These are phyloP conservation scores for Hippocampus barbouri DNA, from an alignment of 2,113 vertebrate genomes.

Conservation along the genomic window DNA sequence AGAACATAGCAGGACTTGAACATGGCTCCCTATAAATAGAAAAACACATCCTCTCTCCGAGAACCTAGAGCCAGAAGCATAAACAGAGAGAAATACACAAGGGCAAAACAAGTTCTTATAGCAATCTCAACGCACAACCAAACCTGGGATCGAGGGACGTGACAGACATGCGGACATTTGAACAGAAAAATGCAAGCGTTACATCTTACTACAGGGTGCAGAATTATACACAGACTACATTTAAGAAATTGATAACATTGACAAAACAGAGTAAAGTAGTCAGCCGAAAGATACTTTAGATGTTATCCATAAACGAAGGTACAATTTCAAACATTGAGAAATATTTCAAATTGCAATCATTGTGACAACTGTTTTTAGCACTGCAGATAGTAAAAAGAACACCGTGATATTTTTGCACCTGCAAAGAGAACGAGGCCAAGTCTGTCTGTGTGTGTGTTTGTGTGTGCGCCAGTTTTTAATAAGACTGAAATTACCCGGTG, in stretches of 20 bases:
- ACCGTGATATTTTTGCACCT: no score
- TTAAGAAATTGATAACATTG: background rate
- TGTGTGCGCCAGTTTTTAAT: no score
- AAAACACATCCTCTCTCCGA: constrained; percentile 18
- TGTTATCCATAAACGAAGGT: no score
- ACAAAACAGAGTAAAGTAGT: constrained; percentile 15
- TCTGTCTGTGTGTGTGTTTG: no score
- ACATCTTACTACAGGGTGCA: constrained; percentile 22
- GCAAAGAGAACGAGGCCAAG: no score
- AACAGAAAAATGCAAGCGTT: constrained; percentile 33
- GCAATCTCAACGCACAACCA: constrained; percentile 28
- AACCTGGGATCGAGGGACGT: constrained; percentile 24
- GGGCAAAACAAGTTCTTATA: constrained; percentile 45
- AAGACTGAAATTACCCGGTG: no score
- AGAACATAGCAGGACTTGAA: constrained; percentile 21
- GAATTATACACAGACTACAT: constrained; percentile 3
- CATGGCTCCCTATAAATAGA: constrained; percentile 19
- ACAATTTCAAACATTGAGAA: no score
- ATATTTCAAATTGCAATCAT: no score
- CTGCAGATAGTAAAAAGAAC: no score
- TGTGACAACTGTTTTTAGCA: no score
- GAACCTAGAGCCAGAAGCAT: constrained; percentile 40
- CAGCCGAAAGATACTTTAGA: no score
- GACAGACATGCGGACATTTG: background rate
- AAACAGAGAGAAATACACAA: constrained; percentile 45